Evolutionary conservation across 1,140 invertebrate species (phyloP), one percentile per base, ranked within the genome.

Genomic region (Euura lappo): DNA sequence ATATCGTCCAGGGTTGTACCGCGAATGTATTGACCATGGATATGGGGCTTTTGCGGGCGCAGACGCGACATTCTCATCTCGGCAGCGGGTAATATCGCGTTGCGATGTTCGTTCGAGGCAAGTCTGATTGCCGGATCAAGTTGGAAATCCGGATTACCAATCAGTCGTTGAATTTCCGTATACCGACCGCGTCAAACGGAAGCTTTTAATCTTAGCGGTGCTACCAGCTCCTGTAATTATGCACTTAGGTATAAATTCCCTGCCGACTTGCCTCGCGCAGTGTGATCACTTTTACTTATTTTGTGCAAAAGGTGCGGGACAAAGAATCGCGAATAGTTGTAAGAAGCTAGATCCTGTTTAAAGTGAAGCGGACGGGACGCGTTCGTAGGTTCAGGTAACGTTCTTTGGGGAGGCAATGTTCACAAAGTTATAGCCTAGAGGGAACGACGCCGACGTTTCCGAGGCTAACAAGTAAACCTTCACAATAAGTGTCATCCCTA

Each of bases 41-140:
- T 28, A 28, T 28, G 66, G 66, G 44, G 66, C 28, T 8, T 4
- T 8, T 68, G 28, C 44, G 13, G 10, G 44, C 10, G 66, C 28
- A 42, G 66, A 28, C 13, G 66, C 11, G 66, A 68, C 66, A 68
- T 68, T n/a, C 8, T 60, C 42, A 68, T 44, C 28, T 68, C 66
- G 44, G 66, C 66, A 68, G 28, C 8, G 8, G 66, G 8, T 71
- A 76, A 72, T 72, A 71, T 72, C 71, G 75, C 72, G 11, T 65
- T 46, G 46, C 47, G 71, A 47, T 72, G 74, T 77, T 76, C 69
- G 44, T 79, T 74, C 72, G 70, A 76, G 66, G 71, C 73, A 72
- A 68, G 65, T 76, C 72, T 74, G 75, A 79, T 80, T 77, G 79
- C 74, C 70, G 71, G 75, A 79, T 75, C 71, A 79, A 81, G 69